Percentiles rank a stretch among this genome's conserved stretches.
phyloP scores from a whole-genome alignment of 2,797 vertebrate genomes.

The Parauchenoglanis ngamensis region DNA sequence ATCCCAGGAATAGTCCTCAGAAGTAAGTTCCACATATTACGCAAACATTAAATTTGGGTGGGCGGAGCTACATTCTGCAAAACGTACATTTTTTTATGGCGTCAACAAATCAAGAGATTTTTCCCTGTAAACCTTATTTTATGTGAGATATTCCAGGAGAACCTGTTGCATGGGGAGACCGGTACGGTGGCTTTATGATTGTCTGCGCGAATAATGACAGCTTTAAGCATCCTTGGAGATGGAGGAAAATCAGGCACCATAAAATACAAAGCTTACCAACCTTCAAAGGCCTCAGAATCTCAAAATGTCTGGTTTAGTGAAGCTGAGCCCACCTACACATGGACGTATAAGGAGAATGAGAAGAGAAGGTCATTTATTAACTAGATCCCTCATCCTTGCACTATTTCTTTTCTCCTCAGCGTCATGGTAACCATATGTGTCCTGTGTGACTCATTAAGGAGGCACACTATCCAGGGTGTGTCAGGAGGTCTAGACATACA shows the following conservation, averaged over 20 bases:
- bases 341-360: neutral
- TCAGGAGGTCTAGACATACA: constrained; percentile 47
- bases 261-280: constrained; percentile 56
- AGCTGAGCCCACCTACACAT: neutral
- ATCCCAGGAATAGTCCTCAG: neutral
- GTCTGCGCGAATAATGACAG: constrained; percentile 55
- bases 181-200: neutral
- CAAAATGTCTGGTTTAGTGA: constrained; percentile 1
- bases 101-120: neutral
- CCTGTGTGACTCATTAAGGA: constrained; percentile 64
- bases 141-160: neutral
- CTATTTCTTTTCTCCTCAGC: constrained; percentile 30
- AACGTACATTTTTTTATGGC: neutral
- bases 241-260: constrained; percentile 19
- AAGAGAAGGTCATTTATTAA: constrained; percentile 43
- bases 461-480: constrained; percentile 45
- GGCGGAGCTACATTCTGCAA: neutral
- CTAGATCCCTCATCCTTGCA: constrained; percentile 19
- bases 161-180: neutral
- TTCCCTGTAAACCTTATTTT: neutral
- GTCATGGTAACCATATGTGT: constrained; percentile 51
- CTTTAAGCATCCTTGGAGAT: constrained; percentile 44
- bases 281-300: constrained; percentile 28
- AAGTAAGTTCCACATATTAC: neutral
- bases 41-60: neutral